Evolutionary conservation across 2,797 vertebrate species (phyloP).

Genomic region (Anas flavirostris): DNA sequence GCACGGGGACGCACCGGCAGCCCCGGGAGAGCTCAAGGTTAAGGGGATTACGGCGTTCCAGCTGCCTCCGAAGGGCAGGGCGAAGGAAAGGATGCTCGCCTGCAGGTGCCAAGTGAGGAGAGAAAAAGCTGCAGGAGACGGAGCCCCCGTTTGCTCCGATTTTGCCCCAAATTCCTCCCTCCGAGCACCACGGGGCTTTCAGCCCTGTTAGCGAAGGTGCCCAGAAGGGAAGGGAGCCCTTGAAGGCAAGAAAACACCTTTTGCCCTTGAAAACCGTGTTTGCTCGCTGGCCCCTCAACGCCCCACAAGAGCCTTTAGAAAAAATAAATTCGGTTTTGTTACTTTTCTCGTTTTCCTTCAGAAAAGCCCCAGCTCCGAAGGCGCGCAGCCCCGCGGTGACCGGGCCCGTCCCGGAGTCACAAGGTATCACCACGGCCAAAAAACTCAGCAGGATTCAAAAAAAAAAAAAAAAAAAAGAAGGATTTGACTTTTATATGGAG

Average conservation of each 20-base stretch:
- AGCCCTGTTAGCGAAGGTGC: background rate
- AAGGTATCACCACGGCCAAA: background rate
- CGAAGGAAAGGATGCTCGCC: background rate
- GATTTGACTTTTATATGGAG: constrained; percentile 19
- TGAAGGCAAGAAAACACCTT: background rate
- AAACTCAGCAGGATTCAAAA: background rate
- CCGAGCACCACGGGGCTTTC: background rate
- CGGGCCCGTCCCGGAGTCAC: background rate
- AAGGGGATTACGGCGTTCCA: background rate
- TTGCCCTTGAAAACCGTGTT: accelerated
- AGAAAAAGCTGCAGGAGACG: background rate
- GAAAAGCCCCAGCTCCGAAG: accelerated
- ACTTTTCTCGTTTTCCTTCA: background rate
- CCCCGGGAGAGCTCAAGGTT: constrained; percentile 45
- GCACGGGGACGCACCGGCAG: background rate
- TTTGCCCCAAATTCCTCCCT: background rate
- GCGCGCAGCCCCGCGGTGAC: background rate
- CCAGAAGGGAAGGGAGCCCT: background rate
- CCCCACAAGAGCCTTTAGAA: background rate
- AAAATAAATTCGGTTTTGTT: background rate
- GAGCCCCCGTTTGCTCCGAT: background rate
- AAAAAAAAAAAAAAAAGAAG: background rate
- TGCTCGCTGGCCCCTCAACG: accelerated
- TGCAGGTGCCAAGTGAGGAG: accelerated
- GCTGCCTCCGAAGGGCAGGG: background rate